Evolutionary conservation across 2,113 vertebrate genomes (phyloP).

Genomic region (Carettochelys insculpta): DNA sequence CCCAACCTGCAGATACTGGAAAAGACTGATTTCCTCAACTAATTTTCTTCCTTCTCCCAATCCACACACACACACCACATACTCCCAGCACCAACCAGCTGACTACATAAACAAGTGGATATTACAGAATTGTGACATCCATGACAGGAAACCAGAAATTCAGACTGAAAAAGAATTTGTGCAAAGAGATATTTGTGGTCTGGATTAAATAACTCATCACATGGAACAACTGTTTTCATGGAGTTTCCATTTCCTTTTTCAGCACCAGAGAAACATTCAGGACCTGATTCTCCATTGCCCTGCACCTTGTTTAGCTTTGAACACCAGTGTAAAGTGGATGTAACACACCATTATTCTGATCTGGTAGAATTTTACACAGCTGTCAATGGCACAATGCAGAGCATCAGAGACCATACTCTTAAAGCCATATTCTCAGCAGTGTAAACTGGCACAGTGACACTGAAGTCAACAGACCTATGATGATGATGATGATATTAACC

Average conservation of each 20-base stretch:
- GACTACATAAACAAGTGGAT: not conserved
- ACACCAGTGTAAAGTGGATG: not conserved
- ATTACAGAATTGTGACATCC: not conserved
- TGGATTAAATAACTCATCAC: not conserved
- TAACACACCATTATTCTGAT: not conserved
- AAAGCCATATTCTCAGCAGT: not conserved
- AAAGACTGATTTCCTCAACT: not conserved
- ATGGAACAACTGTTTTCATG: not conserved
- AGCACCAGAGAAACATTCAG: fast-evolving
- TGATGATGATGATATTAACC: not conserved
- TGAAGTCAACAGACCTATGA: not conserved
- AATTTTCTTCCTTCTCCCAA: not conserved
- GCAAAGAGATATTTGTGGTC: not conserved
- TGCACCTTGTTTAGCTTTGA: not conserved
- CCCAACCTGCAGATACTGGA: not conserved
- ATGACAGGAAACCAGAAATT: fast-evolving
- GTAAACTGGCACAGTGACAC: not conserved
- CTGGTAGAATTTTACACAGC: not conserved
- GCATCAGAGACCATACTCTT: not conserved
- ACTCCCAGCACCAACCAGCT: not conserved
- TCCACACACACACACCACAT: fast-evolving
- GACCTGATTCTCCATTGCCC: fast-evolving
- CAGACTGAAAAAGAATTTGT: not conserved
- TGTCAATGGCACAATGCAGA: not conserved
- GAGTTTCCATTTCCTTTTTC: not conserved